Conservation (phyloP, 2,888 invertebrate genomes). For the Agriotes lineatus region DNA sequence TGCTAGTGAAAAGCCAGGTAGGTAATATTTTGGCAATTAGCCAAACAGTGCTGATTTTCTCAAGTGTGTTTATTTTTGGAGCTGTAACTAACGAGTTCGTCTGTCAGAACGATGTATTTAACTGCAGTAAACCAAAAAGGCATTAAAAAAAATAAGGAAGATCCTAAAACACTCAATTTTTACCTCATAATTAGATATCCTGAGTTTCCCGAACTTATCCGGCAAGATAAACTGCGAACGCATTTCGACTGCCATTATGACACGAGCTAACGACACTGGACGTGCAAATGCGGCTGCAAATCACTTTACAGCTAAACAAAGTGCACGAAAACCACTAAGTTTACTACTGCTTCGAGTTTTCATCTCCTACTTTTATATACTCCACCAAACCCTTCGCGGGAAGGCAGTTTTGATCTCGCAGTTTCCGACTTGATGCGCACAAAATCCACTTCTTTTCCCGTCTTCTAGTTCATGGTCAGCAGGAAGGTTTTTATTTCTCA, state of each 20-base stretch:
- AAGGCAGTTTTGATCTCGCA: constrained; percentile 41
- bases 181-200: constrained; percentile 57
- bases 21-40: no score
- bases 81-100: no score
- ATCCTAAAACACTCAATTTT: no score
- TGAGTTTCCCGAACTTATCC: constrained; percentile 57
- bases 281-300: not conserved
- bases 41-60: no score
- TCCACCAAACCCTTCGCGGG: constrained; percentile 40
- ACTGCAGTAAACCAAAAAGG: no score
- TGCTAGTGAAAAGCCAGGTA: no score
- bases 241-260: constrained; percentile 57
- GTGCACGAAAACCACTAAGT: constrained; percentile 29
- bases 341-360: constrained; percentile 37
- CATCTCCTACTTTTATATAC: constrained; percentile 46
- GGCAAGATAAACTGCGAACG: constrained; percentile 53
- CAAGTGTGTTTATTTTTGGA: no score
- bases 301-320: not conserved
- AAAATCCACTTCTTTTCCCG: constrained; percentile 33
- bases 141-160: no score
- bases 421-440: constrained; percentile 24
- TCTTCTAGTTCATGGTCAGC: constrained; percentile 40
- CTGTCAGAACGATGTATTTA: no score
- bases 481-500: constrained; percentile 23
- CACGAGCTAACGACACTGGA: no score